These are phyloP conservation scores for Gerris buenoi DNA, from an alignment of 1,140 invertebrate genomes.

Conservation along the genomic window DNA sequence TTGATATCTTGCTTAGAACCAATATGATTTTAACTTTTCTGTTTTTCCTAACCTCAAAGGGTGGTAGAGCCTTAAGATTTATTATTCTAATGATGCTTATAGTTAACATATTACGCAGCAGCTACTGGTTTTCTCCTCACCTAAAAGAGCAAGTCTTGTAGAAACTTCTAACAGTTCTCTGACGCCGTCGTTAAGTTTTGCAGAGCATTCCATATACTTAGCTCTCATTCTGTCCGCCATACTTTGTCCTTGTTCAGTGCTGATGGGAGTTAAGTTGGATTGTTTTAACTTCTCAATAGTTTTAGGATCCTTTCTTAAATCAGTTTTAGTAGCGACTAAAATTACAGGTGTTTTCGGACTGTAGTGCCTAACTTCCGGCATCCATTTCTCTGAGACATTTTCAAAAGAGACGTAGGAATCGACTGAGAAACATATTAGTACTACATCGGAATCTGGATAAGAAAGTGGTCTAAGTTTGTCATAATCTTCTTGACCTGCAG, in stretches of 20 bases:
- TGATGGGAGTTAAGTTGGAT: neutral
- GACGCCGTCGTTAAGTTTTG: neutral
- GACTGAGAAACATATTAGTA: slow-evolving; percentile 77
- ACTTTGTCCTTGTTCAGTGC: neutral
- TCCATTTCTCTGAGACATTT: neutral
- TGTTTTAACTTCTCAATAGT: neutral
- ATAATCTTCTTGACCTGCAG: slow-evolving; percentile 89
- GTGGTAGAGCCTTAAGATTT: too few species aligned
- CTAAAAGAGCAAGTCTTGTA: neutral
- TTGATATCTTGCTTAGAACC: too few species aligned
- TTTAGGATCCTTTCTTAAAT: neutral
- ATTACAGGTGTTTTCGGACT: neutral
- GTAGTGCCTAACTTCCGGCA: neutral
- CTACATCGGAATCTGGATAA: slow-evolving; percentile 91
- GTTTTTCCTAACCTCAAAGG: too few species aligned
- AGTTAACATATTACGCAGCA: too few species aligned
- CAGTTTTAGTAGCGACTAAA: neutral
- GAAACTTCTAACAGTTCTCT: neutral
- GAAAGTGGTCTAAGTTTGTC: slow-evolving; percentile 82
- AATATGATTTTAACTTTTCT: too few species aligned
- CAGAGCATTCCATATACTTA: neutral
- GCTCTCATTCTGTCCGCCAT: neutral
- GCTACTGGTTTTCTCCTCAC: too few species aligned
- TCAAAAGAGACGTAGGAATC: neutral
- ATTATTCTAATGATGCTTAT: too few species aligned